Percentiles rank a stretch among this genome's conserved stretches.
These are phyloP conservation scores for Antheraea assamensis DNA, from an alignment of 2,888 invertebrate species.

Conservation along the genomic window DNA sequence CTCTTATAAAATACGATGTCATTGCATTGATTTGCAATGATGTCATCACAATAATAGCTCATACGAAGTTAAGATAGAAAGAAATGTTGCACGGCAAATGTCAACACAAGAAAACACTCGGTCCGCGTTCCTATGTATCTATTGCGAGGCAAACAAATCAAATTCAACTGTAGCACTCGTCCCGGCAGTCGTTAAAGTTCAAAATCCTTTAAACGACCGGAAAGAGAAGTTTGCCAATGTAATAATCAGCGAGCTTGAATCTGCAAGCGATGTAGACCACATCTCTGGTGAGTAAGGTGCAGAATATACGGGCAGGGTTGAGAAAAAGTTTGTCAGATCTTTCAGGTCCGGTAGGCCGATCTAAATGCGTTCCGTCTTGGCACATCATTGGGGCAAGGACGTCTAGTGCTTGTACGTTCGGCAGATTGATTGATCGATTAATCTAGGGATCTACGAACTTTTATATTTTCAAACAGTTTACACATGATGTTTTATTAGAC, in stretches of 20 bases:
- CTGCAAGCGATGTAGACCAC: conserved; percentile 43
- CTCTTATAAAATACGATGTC: background rate
- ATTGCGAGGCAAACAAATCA: conserved; percentile 37
- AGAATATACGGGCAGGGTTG: conserved; percentile 53
- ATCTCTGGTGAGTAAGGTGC: conserved; percentile 50
- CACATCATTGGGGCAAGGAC: conserved; percentile 79
- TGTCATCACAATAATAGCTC: conserved; percentile 45
- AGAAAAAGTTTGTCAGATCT: conserved; percentile 61
- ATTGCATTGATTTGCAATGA: conserved; percentile 31
- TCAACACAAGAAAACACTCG: conserved; percentile 58
- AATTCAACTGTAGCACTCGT: conserved; percentile 30
- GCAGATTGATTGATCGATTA: conserved; percentile 77
- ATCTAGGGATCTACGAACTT: conserved; percentile 39
- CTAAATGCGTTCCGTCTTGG: conserved; percentile 75
- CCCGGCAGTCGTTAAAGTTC: conserved; percentile 46
- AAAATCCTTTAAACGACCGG: conserved; percentile 43
- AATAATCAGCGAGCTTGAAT: conserved; percentile 43
- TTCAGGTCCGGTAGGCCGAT: conserved; percentile 63
- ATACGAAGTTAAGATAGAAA: conserved; percentile 40
- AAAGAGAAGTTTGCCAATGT: conserved; percentile 48
- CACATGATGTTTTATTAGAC: background rate
- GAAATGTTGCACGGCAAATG: conserved; percentile 65
- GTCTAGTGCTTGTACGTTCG: conserved; percentile 70
- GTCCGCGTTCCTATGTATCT: conserved; percentile 62
- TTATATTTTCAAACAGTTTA: background rate